Evolutionary conservation across 2,113 vertebrate species (phyloP).

Genomic region (Antennarius striatus): DNA sequence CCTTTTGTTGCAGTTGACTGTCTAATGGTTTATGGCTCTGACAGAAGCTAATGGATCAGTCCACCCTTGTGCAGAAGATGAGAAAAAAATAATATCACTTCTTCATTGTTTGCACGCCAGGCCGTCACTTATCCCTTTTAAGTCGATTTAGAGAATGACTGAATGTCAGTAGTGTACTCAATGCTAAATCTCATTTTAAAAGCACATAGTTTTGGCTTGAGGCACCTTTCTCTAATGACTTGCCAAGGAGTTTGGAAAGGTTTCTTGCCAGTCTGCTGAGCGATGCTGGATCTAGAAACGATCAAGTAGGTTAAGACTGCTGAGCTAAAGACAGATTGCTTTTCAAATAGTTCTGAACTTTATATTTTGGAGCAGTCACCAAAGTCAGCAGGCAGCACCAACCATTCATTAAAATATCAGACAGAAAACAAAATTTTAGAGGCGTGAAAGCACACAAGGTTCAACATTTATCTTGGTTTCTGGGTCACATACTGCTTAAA

Average conservation of each 20-base stretch:
- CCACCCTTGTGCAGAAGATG: conserved; percentile 23
- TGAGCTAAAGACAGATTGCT: conserved; percentile 35
- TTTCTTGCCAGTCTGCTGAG: conserved; percentile 23
- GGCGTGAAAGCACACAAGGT: no score
- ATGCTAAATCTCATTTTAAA: conserved; percentile 27
- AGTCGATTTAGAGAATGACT: conserved; percentile 46
- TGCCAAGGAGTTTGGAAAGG: conserved; percentile 23
- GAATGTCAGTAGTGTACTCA: conserved; percentile 25
- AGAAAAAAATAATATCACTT: conserved; percentile 29
- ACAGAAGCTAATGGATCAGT: conserved; percentile 42
- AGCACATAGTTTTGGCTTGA: conserved; percentile 18
- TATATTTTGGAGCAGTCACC: conserved; percentile 4
- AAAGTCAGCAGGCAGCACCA: conserved; percentile 1
- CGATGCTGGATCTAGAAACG: conserved; percentile 29
- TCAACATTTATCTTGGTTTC: background rate
- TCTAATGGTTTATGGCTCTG: conserved; percentile 43
- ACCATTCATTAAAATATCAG: conserved; percentile 12
- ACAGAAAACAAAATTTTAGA: background rate
- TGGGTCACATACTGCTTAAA: background rate
- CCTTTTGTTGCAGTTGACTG: conserved; percentile 31
- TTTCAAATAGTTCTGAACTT: conserved; percentile 34
- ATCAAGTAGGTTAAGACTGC: conserved; percentile 13
- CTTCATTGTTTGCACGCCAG: conserved; percentile 28
- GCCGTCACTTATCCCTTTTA: conserved; percentile 38
- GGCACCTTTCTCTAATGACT: conserved; percentile 33